Conservation (phyloP, 2,888 invertebrate species). For the Dasypogon diadema region DNA sequence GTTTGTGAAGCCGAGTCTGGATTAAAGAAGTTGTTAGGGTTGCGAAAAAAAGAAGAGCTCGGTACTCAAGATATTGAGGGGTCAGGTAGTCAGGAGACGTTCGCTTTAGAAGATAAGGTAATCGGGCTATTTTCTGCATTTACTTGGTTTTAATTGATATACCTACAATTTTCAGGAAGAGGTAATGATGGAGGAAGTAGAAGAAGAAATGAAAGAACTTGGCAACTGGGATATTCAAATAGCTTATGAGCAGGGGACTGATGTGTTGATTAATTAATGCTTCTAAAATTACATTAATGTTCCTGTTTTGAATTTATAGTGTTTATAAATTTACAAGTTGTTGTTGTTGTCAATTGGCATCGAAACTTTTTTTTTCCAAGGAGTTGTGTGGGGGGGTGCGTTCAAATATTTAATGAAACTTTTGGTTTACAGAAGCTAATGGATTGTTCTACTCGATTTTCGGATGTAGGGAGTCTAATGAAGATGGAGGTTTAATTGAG, state of each 20-base stretch:
- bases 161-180: background rate
- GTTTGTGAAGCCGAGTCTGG: background rate
- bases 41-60: background rate
- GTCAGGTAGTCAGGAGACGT: background rate
- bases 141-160: background rate
- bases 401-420: no score
- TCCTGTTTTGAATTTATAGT: no score
- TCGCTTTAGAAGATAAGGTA: background rate
- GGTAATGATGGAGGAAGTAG: background rate
- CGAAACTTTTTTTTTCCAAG: background rate
- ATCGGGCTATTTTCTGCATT: background rate
- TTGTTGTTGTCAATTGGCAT: background rate
- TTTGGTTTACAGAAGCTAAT: no score
- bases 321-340: background rate
- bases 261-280: background rate
- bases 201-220: background rate
- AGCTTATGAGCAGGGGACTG: constrained; percentile 7
- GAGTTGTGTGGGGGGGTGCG: background rate
- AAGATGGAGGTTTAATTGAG: no score
- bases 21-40: background rate
- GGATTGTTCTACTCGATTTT: no score
- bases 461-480: no score
- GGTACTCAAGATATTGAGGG: background rate
- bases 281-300: no score
- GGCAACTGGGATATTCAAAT: constrained; percentile 33